Evolutionary conservation across 2,888 invertebrate species (phyloP).

Genomic region (Macaria liturata): DNA sequence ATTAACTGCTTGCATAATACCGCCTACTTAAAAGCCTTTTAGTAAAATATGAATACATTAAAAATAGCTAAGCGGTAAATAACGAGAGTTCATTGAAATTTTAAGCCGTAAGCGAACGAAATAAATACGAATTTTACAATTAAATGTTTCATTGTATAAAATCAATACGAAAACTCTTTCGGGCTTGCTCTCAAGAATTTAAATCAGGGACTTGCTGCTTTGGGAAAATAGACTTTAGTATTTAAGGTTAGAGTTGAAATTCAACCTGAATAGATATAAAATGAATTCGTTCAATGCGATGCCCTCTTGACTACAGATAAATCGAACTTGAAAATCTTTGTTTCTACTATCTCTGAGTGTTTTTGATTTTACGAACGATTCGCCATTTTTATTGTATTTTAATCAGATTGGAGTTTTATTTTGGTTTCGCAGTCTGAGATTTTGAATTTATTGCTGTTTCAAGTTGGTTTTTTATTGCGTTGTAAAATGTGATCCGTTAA

Average conservation of each 20-base stretch:
- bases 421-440: background rate
- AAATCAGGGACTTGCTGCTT: background rate
- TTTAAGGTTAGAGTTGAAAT: background rate
- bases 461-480: no score
- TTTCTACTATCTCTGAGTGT: conserved; percentile 6
- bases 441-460: no score
- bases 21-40: no score
- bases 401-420: conserved; percentile 9
- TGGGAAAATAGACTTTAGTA: background rate
- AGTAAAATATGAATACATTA: no score
- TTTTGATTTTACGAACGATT: conserved; percentile 9
- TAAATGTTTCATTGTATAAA: conserved; percentile 12
- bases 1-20: no score
- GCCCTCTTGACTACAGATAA: conserved; percentile 14
- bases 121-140: conserved; percentile 6
- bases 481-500: no score
- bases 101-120: conserved; percentile 4
- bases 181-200: conserved; percentile 7
- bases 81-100: background rate
- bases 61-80: no score
- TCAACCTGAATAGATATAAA: background rate
- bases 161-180: conserved; percentile 10
- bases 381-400: conserved; percentile 10
- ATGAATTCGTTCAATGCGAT: conserved; percentile 5
- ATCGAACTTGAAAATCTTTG: conserved; percentile 7